These are phyloP conservation scores for Sorex araneus DNA, from an alignment of 2,113 vertebrate species.

Conservation along the genomic window DNA sequence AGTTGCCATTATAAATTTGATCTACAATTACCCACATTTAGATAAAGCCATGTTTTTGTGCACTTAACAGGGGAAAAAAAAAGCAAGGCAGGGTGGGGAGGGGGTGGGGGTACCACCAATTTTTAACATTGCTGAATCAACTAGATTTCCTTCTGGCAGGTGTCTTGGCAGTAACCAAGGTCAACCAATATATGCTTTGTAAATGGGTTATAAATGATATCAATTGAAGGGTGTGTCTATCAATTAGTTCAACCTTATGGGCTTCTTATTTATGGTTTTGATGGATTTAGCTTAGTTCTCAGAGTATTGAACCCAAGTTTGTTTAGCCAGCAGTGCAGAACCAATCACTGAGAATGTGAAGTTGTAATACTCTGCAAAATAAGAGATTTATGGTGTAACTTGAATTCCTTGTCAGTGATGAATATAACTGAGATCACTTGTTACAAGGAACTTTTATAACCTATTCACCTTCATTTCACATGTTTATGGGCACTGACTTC, in stretches of 20 bases:
- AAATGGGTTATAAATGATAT: conserved; percentile 86
- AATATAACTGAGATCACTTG: conserved; percentile 88
- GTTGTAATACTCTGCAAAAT: conserved; percentile 84
- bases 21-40: conserved; percentile 17
- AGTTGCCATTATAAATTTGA: conserved; percentile 2
- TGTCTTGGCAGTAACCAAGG: conserved; percentile 85
- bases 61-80: conserved; percentile 40
- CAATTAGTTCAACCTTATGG: conserved; percentile 83
- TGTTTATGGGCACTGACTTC: conserved; percentile 90
- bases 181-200: conserved; percentile 82
- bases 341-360: conserved; percentile 83
- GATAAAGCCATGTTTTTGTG: conserved; percentile 12
- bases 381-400: conserved; percentile 89
- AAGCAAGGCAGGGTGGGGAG: not conserved
- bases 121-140: conserved; percentile 54
- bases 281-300: conserved; percentile 82
- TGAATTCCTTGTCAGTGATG: conserved; percentile 89
- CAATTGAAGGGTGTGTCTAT: conserved; percentile 86
- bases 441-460: conserved; percentile 90
- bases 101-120: not conserved
- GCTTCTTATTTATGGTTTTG: conserved; percentile 84
- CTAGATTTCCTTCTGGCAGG: conserved; percentile 76
- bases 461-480: conserved; percentile 89
- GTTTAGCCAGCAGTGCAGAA: conserved; percentile 85
- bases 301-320: conserved; percentile 84